Conservation (phyloP, 53 echinoderm and acorn worm genomes). For the Mesocentrotus franciscanus region DNA sequence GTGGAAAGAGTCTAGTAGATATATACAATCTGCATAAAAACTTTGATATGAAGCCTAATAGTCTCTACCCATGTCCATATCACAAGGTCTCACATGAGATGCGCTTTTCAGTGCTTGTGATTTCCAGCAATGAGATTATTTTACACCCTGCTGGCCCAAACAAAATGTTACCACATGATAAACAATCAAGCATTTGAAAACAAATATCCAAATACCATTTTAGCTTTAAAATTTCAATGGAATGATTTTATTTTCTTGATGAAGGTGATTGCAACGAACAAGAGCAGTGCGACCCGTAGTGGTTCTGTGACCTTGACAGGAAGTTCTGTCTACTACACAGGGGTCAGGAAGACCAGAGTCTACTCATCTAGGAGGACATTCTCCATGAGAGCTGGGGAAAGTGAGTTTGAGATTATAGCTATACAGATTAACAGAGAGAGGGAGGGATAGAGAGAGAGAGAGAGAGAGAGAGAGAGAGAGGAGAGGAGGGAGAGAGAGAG, state of each 20-base stretch:
- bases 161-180: too few relatives aligned
- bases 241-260: background rate
- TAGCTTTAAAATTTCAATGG: background rate
- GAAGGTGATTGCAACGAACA: slow-evolving; percentile 67
- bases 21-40: too few relatives aligned
- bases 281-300: slow-evolving; percentile 30
- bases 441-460: background rate
- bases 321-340: slow-evolving; percentile 85
- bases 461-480: background rate
- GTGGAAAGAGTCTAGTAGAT: too few relatives aligned
- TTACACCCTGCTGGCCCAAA: too few relatives aligned
- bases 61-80: too few relatives aligned
- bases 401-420: slow-evolving; percentile 66
- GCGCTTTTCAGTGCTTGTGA: too few relatives aligned
- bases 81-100: too few relatives aligned
- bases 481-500: background rate
- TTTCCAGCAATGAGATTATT: too few relatives aligned
- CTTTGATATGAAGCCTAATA: too few relatives aligned
- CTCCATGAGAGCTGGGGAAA: slow-evolving; percentile 72
- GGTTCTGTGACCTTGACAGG: slow-evolving; percentile 79
- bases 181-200: too few relatives aligned
- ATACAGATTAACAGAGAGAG: background rate
- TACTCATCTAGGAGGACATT: slow-evolving; percentile 58
- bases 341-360: slow-evolving; percentile 83
- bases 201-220: too few relatives aligned